Percentiles rank a stretch among this genome's conserved stretches.
phyloP scores from a whole-genome alignment of 2,113 vertebrate genomes.

The Sus scrofa region T2T-Sscrofa CM000818.6:40413001-40413500 shows the following conservation, averaged over 20 bases:
- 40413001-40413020: background rate
- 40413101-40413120: background rate
- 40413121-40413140: constrained; percentile 13
- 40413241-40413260: background rate
- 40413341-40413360: too few relatives aligned
- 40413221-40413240: background rate
- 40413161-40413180: background rate
- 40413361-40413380: too few relatives aligned
- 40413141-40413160: constrained; percentile 12
- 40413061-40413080: constrained; percentile 16
- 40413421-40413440: too few relatives aligned
- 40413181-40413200: background rate
- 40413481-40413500: too few relatives aligned
- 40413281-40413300: constrained; percentile 18
- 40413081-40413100: background rate
- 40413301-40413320: constrained; percentile 9
- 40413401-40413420: too few relatives aligned
- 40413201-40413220: background rate
- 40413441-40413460: too few relatives aligned
- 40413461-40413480: too few relatives aligned
- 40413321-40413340: too few relatives aligned
- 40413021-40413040: background rate
- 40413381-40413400: too few relatives aligned
- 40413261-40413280: constrained; percentile 26
- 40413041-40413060: background rate